Conservation (phyloP, 2,888 invertebrate genomes). For the Nephrotoma guestfalica region DNA sequence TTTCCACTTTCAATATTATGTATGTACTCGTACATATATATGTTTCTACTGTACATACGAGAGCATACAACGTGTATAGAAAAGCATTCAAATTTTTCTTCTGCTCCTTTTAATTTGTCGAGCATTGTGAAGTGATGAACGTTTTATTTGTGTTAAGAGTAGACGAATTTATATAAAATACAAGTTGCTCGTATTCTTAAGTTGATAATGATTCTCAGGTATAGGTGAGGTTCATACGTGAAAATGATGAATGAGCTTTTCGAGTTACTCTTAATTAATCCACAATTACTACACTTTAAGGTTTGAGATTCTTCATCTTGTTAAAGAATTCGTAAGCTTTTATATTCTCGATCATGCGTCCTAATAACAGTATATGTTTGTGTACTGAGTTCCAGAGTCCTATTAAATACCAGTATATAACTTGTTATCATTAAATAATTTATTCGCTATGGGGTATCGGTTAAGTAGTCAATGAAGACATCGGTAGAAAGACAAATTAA, state of each 20-base stretch:
- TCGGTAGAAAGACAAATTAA: no score
- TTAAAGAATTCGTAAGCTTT: not conserved
- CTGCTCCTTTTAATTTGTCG: not conserved
- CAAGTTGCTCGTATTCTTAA: not conserved
- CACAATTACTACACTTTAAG: not conserved
- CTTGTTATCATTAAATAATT: no score
- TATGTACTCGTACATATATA: not conserved
- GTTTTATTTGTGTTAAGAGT: not conserved
- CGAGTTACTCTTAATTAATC: not conserved
- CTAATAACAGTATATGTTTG: no score
- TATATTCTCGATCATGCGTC: no score
- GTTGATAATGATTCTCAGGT: not conserved
- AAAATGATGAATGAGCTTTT: not conserved
- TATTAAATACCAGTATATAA: no score
- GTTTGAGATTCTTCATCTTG: not conserved
- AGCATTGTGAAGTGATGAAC: not conserved
- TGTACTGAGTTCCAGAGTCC: no score
- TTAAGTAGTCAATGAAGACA: no score
- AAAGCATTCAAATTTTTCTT: not conserved
- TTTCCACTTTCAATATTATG: slow-evolving; percentile 2
- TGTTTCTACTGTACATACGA: not conserved
- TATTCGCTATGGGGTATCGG: no score
- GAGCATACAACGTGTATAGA: not conserved
- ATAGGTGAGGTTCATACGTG: not conserved
- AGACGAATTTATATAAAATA: not conserved